Evolutionary conservation across 2,113 vertebrate species (phyloP).

Genomic region (Gorsachius goisagi): DNA sequence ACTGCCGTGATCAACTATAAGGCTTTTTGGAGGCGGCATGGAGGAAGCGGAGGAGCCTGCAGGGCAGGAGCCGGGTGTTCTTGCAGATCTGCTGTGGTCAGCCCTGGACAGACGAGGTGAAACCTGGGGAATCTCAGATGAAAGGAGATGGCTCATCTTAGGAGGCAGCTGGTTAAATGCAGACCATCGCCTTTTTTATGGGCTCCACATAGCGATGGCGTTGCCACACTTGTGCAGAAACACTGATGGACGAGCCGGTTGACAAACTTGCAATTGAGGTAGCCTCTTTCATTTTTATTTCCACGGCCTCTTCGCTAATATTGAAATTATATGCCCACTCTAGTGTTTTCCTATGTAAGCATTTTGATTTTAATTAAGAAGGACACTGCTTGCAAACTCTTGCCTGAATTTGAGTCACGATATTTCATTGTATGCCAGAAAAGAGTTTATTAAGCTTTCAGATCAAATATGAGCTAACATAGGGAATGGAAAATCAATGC

Average conservation of each 20-base stretch:
- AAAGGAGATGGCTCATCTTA: accelerated
- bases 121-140: accelerated
- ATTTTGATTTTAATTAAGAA: slow-evolving; percentile 58
- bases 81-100: accelerated
- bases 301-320: background rate
- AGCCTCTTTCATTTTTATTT: background rate
- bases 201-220: accelerated
- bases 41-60: background rate
- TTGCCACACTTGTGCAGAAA: background rate
- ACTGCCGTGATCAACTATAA: accelerated
- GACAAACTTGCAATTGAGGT: background rate
- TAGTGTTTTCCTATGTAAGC: background rate
- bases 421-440: slow-evolving; percentile 60
- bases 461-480: background rate
- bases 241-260: background rate
- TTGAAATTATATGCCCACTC: background rate
- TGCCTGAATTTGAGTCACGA: slow-evolving; percentile 46
- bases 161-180: background rate
- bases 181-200: background rate
- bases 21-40: accelerated
- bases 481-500: slow-evolving; percentile 23
- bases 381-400: slow-evolving; percentile 44
- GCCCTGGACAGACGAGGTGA: background rate
- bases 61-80: accelerated
- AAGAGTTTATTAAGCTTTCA: slow-evolving; percentile 61